Percentiles rank a stretch among this genome's conserved stretches.
Conservation (phyloP, 2,113 vertebrate species). For the Oophaga pumilio region DNA sequence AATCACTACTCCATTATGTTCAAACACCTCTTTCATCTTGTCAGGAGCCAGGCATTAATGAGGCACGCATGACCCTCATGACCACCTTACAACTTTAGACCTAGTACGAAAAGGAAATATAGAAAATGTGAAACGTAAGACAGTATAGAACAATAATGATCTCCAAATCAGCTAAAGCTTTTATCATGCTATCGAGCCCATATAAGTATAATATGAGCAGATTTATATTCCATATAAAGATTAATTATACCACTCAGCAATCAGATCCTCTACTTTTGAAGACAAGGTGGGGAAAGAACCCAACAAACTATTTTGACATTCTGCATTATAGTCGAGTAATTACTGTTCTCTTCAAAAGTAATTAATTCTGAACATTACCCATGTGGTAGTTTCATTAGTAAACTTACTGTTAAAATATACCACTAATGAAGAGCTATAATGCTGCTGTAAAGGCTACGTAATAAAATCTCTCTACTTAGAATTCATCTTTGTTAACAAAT, state of each 20-base stretch:
- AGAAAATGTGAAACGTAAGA: not conserved
- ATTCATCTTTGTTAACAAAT: conserved; percentile 56
- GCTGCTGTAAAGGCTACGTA: conserved; percentile 33
- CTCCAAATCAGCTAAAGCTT: not conserved
- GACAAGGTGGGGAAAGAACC: not conserved
- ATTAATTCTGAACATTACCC: conserved; percentile 40
- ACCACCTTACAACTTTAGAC: conserved; percentile 6
- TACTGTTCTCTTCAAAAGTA: conserved; percentile 18
- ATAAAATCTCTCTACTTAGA: conserved; percentile 37
- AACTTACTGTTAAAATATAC: conserved; percentile 47
- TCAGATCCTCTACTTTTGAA: not conserved
- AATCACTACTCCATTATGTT: conserved; percentile 28
- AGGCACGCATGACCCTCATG: not conserved
- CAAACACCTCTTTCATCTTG: conserved; percentile 42
- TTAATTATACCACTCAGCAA: conserved; percentile 10
- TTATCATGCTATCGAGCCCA: not conserved
- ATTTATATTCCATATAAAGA: conserved; percentile 14
- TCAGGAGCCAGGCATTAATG: conserved; percentile 5
- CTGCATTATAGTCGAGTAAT: not conserved
- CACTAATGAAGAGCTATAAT: conserved; percentile 53
- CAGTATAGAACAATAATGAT: not conserved
- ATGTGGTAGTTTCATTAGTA: conserved; percentile 52
- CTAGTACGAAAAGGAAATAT: not conserved
- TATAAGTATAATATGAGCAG: not conserved
- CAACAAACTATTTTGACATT: conserved; percentile 23